Base-by-base conservation (phyloP, 2,797 vertebrate genomes). In the Sebastes trivittatus region DNA sequence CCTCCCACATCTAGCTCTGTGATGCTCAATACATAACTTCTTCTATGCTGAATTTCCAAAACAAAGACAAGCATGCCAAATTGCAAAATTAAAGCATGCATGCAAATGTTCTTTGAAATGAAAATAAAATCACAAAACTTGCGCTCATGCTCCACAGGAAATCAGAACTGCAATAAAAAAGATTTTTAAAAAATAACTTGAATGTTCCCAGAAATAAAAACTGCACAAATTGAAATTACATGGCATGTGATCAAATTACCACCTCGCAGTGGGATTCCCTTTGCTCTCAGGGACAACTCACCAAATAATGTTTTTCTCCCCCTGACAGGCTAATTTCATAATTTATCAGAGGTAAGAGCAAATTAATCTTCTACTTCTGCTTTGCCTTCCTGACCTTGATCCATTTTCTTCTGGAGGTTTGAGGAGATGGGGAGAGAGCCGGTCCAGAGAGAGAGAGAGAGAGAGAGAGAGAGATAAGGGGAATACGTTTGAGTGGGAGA, bases 321-420 rank as follows among this genome's bases (percentile, higher is more conserved):
- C 77, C 89, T 80, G 87, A 94, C 91, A 95, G 93, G 93, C 90
- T 95, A 94, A 94, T 94, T 94, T 93, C 92, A 88, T 93, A 90
- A 94, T 92, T 90, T 91, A 82, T 94, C 91, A 79, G 84, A 92
- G 93, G 95, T 95, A 94, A 94, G 94, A 93, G 86, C 84, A 86
- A 86, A 93, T 93, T 85, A 83, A 94, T 94, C 89, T 95, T 90
- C 83, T 92, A 29, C 84, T 86, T 71, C 74, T 88, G 82, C 86
- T 90, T 85, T 54, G 64, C 80, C 82, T 81, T 90, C 66, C 68
- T 89, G 86, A 94, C 90, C 90, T 93, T 93, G 84, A 87, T 93
- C 81, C 63, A 84, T 87, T 88, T 91, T 58, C 74, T 81, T 77
- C 30, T 63, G 77, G 85, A 76, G 72, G 82, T 75, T 78, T 78